phyloP scores from a whole-genome alignment of 2,113 vertebrate genomes.

The Capricornis sumatraensis region DNA sequence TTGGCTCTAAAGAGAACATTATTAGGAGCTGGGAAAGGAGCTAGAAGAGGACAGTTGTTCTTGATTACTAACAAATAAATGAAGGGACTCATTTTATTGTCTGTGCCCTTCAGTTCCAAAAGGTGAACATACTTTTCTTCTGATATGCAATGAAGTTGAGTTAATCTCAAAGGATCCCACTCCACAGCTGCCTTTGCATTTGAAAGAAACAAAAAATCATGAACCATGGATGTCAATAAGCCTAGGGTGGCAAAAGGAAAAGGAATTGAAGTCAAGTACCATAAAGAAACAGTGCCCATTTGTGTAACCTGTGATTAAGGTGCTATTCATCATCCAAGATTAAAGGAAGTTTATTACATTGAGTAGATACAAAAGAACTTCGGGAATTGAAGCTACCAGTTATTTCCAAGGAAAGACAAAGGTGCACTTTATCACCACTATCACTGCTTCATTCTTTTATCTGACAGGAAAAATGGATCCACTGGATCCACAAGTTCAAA shows the following conservation, averaged over 20 bases:
- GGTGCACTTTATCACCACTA: conserved; percentile 7
- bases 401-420: conserved; percentile 46
- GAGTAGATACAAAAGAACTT: conserved; percentile 14
- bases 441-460: conserved; percentile 4
- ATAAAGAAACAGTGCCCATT: conserved; percentile 58
- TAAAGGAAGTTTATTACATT: conserved; percentile 59
- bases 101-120: conserved; percentile 3
- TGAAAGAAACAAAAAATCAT: conserved; percentile 66
- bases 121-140: conserved; percentile 36
- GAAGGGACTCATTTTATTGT: conserved; percentile 47
- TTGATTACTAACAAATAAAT: conserved; percentile 22
- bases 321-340: conserved; percentile 54
- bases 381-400: conserved; percentile 6
- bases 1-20: not conserved
- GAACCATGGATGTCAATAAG: conserved; percentile 37
- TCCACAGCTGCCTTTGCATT: conserved; percentile 52
- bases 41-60: not conserved
- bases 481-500: not conserved
- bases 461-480: not conserved
- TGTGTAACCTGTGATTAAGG: conserved; percentile 42
- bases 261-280: conserved; percentile 39
- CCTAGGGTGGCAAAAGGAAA: conserved; percentile 45
- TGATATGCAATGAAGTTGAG: conserved; percentile 55
- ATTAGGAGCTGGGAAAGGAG: not conserved
- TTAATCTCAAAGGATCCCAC: conserved; percentile 30